phyloP scores from a whole-genome alignment of 2,888 invertebrate species.

The Synergus laeviventris region DNA sequence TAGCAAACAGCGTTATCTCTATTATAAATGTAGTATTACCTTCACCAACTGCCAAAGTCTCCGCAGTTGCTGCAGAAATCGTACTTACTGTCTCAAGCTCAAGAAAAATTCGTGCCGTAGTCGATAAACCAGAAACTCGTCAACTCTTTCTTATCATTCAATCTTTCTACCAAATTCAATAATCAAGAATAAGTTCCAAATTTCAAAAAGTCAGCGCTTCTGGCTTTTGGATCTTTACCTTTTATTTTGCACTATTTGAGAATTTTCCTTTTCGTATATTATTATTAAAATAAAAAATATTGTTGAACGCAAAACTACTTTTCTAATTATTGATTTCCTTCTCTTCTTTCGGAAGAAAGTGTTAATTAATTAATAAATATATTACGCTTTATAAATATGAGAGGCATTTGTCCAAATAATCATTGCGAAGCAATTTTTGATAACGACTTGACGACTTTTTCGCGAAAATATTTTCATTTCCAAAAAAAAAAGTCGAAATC shows the following conservation, averaged over 20 bases:
- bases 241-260: neutral
- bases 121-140: conserved; percentile 6
- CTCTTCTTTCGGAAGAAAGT: no score
- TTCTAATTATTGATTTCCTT: no score
- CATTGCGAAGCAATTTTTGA: no score
- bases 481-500: no score
- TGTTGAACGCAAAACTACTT: no score
- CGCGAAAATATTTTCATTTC: no score
- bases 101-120: neutral
- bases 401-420: neutral
- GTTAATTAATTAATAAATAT: no score
- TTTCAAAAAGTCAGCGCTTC: neutral
- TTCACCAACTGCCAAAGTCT: neutral
- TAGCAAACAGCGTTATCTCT: conserved; percentile 12
- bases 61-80: conserved; percentile 4
- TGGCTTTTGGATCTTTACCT: neutral
- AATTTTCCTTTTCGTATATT: neutral
- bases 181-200: neutral
- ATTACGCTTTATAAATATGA: neutral
- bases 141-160: neutral
- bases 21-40: neutral
- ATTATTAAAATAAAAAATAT: neutral
- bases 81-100: neutral
- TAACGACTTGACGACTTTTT: no score
- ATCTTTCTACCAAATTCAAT: neutral